These are phyloP conservation scores for Chlorospingus flavigularis DNA, from an alignment of 2,797 vertebrate genomes.

Conservation along the genomic window DNA sequence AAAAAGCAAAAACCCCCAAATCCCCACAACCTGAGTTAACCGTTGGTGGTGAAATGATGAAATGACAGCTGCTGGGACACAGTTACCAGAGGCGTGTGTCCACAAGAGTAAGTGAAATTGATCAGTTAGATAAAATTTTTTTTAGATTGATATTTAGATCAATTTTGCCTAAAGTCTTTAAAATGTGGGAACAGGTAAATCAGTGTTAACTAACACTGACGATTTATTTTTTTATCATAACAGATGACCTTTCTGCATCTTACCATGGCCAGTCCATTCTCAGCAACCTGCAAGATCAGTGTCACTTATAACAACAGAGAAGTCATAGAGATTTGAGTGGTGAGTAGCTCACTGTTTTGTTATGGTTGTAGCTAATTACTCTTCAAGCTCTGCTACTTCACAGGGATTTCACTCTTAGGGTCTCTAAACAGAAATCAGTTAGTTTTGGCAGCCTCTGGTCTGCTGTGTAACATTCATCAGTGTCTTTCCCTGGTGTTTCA, in stretches of 20 bases:
- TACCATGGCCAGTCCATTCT: background rate
- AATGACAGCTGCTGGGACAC: background rate
- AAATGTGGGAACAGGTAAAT: background rate
- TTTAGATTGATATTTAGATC: background rate
- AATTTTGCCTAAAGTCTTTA: background rate
- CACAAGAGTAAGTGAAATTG: background rate
- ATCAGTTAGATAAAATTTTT: background rate
- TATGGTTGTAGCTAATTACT: constrained; percentile 67
- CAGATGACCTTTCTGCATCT: background rate
- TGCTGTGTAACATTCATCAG: constrained; percentile 68
- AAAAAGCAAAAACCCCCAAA: background rate
- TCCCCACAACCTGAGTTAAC: background rate
- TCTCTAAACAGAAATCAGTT: constrained; percentile 71
- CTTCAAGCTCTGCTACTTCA: constrained; percentile 64
- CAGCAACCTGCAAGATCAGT: background rate
- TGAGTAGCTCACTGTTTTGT: constrained; percentile 58
- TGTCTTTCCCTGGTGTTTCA: constrained; percentile 60
- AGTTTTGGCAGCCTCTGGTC: constrained; percentile 60
- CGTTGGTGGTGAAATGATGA: background rate
- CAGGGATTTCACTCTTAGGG: constrained; percentile 62
- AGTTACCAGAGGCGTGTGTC: background rate
- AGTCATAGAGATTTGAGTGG: constrained; percentile 32
- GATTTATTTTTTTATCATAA: background rate
- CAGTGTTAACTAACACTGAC: background rate
- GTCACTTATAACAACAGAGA: constrained; percentile 6